A percentile compares a stretch with the other conserved stretches of the same genome.
Conservation (phyloP, 2,797 vertebrate genomes). For the Phaenicophaeus curvirostris region DNA sequence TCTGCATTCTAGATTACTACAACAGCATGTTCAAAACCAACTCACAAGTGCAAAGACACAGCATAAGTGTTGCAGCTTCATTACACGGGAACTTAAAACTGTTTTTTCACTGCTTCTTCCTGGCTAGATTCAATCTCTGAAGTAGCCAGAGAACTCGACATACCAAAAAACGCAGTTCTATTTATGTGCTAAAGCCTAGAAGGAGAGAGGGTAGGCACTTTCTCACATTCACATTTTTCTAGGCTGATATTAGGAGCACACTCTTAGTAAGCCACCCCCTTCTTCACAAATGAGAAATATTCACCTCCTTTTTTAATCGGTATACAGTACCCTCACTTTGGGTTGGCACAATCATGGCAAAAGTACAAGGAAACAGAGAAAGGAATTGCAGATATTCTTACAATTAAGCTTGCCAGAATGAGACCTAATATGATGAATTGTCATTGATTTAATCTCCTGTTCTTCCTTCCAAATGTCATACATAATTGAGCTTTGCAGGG, state of each 20-base stretch:
- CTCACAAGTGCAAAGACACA: not conserved
- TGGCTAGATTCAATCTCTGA: not conserved
- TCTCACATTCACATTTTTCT: not conserved
- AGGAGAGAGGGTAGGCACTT: slow-evolving; percentile 19
- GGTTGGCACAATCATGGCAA: not conserved
- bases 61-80: not conserved
- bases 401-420: not conserved
- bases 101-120: not conserved
- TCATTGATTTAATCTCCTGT: not conserved
- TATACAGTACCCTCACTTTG: not conserved
- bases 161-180: not conserved
- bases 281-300: not conserved
- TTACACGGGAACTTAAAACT: not conserved
- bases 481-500: not conserved
- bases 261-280: not conserved
- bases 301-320: not conserved
- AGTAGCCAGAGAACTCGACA: not conserved
- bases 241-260: not conserved
- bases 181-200: not conserved
- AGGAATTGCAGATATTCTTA: not conserved
- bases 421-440: not conserved
- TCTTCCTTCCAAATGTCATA: slow-evolving; percentile 13
- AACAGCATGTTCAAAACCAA: not conserved
- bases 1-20: not conserved
- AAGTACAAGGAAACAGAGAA: not conserved